Conservation (phyloP, 2,888 invertebrate genomes). For the Empis livida region DNA sequence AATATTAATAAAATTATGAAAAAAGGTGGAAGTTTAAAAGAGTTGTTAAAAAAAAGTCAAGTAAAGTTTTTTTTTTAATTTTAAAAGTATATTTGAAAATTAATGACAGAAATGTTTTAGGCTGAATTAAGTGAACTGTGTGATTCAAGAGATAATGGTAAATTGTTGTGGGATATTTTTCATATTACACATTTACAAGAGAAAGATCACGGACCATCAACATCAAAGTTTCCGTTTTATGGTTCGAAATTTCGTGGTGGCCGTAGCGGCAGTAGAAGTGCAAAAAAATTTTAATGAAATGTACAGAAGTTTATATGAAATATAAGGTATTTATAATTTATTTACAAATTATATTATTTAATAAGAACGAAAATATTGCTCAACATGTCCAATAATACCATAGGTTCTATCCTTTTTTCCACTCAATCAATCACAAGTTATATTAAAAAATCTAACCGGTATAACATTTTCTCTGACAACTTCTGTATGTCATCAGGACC, state of each 20-base stretch:
- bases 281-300: too few species aligned
- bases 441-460: too few species aligned
- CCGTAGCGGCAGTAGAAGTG: background rate
- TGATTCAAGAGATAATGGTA: slow-evolving; percentile 57
- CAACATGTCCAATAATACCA: too few species aligned
- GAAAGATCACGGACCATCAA: slow-evolving; percentile 32
- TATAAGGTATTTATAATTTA: too few species aligned
- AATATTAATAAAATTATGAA: slow-evolving; percentile 69
- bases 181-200: slow-evolving; percentile 50
- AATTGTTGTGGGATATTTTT: slow-evolving; percentile 53
- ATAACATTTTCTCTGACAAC: too few species aligned
- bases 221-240: slow-evolving; percentile 18
- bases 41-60: slow-evolving; percentile 45
- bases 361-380: too few species aligned
- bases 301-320: too few species aligned
- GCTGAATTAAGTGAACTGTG: slow-evolving; percentile 56
- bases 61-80: slow-evolving; percentile 26
- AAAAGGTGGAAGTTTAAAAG: slow-evolving; percentile 53
- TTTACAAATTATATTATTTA: too few species aligned
- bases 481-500: too few species aligned
- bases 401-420: too few species aligned
- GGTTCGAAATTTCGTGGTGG: background rate
- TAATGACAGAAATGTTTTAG: slow-evolving; percentile 33
- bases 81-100: background rate
- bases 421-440: too few species aligned